A percentile compares a stretch with the other conserved stretches of the same genome.
These are phyloP conservation scores for Eupithecia pulchellata DNA, from an alignment of 2,888 invertebrate genomes.

Conservation along the genomic window DNA sequence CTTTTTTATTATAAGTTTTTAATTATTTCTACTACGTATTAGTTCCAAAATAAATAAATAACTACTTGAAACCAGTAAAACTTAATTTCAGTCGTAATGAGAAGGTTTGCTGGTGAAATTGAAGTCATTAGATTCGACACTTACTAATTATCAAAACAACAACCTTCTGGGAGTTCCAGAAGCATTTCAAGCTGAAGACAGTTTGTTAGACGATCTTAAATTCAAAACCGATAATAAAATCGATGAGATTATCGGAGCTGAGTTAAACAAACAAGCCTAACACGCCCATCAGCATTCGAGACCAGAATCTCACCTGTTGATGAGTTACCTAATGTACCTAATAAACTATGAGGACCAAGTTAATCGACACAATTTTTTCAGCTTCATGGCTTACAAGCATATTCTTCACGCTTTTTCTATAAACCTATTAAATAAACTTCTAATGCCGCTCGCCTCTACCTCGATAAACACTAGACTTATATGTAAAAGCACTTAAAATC, in stretches of 20 bases:
- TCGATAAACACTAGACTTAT: slow-evolving; percentile 3
- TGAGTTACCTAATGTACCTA: background rate
- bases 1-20: too few relatives aligned
- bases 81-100: background rate
- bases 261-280: background rate
- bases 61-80: too few relatives aligned
- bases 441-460: background rate
- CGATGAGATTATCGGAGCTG: background rate
- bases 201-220: background rate
- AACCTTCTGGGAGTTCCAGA: background rate
- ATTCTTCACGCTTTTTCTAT: background rate
- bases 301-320: background rate
- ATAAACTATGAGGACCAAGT: background rate
- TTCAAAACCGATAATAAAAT: background rate
- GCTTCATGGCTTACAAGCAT: background rate
- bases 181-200: background rate
- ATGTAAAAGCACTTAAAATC: slow-evolving; percentile 45
- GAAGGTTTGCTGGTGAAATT: background rate
- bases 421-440: background rate
- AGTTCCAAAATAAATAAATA: too few relatives aligned
- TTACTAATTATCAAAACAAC: background rate
- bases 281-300: background rate
- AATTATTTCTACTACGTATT: too few relatives aligned
- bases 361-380: background rate
- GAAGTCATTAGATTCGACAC: background rate